Evolutionary conservation across 2,113 vertebrate species (phyloP), one percentile per base, ranked within the genome.

Genomic region (Rattus rattus): DNA sequence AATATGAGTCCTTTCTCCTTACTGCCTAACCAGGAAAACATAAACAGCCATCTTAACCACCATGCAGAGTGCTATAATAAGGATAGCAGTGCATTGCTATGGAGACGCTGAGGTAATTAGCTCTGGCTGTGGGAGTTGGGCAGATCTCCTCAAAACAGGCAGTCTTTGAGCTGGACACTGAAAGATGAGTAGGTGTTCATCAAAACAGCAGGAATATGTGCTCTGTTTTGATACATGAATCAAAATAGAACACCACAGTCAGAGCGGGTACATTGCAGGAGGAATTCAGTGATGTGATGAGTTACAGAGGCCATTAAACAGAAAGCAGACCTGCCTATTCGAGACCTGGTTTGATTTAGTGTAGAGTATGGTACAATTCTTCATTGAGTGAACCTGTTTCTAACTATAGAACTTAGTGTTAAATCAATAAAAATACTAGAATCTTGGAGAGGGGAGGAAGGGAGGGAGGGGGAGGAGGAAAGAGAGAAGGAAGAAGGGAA

Each of bases 91-190:
- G 24, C 80, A 91, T 97, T 96, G 88, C 96, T 91, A 91, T 96
- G 96, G 97, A 95, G 96, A 97, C 97, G 26, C 52, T 1, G 6
- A 83, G 47, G 85, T 88, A 81, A 92, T 96, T 94, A 59, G 70
- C 92, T 96, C n/a, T 73, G 90, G 90, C 77, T 95, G 72, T 83
- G 77, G 95, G 96, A 91, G 92, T 73, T 92, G 81, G 96, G 96
- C 92, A 70, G 4, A 69, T 54, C 76, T 84, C 90, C 24, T 0
- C 20, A 26, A 81, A 92, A 88, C 59, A 76, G 90, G 88, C 0
- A 5, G 49, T 88, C 19, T 88, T 88, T 61, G 94, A 95, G 91
- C 94, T 92, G 94, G 91, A 86, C 30, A 0, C 88, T 65, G 54
- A 94, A 65, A 70, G 91, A 73, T 65, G 96, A 95, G 90, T 73